Conservation (phyloP, 2,888 invertebrate species). For the Dinocampus coccinellae region DNA sequence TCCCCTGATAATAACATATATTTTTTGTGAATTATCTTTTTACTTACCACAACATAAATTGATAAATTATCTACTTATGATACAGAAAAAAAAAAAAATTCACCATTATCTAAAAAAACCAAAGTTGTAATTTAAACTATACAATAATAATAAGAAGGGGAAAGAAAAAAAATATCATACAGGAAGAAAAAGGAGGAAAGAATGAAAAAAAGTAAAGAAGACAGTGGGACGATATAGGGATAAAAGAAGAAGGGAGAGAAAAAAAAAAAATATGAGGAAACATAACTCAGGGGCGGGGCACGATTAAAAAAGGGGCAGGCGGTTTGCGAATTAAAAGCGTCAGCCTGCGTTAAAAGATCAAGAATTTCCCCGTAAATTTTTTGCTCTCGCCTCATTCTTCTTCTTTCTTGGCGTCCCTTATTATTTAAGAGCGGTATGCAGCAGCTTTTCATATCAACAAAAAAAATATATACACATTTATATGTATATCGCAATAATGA, state of each 20-base stretch:
- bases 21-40: no score
- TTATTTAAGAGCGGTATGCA: constrained; percentile 31
- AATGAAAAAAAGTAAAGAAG: constrained; percentile 17
- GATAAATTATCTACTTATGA: no score
- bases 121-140: background rate
- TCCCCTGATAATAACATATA: no score
- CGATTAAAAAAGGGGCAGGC: constrained; percentile 56
- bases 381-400: constrained; percentile 54
- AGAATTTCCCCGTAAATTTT: constrained; percentile 55
- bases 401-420: constrained; percentile 42
- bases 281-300: constrained; percentile 41
- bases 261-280: constrained; percentile 18
- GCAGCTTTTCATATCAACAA: background rate
- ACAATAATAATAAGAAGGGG: background rate
- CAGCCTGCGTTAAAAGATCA: constrained; percentile 59
- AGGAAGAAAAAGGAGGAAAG: constrained; percentile 7
- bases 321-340: constrained; percentile 58
- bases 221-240: constrained; percentile 1
- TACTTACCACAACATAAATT: no score
- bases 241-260: no score
- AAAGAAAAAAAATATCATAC: constrained; percentile 5
- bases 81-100: no score
- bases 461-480: constrained; percentile 27
- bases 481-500: constrained; percentile 23
- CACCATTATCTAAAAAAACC: background rate